A percentile compares a stretch with the other conserved stretches of the same genome.
Conservation (phyloP, 2,888 invertebrate genomes). For the Hydrotaea diabolus region DNA sequence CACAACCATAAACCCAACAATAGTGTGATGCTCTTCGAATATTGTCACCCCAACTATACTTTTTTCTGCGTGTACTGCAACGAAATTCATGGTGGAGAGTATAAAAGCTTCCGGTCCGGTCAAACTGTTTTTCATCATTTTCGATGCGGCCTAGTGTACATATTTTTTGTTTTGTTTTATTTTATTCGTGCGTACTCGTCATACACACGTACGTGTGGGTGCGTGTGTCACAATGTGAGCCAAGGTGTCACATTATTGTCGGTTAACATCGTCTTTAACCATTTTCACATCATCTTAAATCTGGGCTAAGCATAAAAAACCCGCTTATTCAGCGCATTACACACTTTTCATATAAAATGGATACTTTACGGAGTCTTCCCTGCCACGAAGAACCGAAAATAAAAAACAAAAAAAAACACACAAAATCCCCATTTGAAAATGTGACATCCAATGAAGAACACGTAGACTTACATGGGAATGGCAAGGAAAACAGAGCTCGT, state of each 20-base stretch:
- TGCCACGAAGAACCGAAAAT: too few species aligned
- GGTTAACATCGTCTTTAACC: slow-evolving; percentile 5
- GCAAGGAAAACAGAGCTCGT: neutral
- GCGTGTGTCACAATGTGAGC: neutral
- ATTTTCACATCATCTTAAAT: slow-evolving; percentile 45
- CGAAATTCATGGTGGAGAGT: too few species aligned
- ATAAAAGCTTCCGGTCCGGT: too few species aligned
- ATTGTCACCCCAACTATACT: too few species aligned
- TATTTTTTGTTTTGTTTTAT: too few species aligned
- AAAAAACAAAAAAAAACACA: neutral
- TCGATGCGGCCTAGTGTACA: too few species aligned
- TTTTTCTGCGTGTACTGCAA: too few species aligned
- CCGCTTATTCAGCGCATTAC: slow-evolving; percentile 33
- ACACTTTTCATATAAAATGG: slow-evolving; percentile 13
- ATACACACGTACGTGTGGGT: neutral
- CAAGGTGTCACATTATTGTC: slow-evolving; percentile 28
- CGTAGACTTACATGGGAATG: neutral
- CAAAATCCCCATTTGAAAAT: slow-evolving; percentile 24
- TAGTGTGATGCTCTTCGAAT: too few species aligned
- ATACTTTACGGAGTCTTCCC: neutral
- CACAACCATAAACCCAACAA: too few species aligned
- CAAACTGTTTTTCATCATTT: too few species aligned
- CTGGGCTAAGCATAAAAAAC: slow-evolving; percentile 26
- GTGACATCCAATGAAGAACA: slow-evolving; percentile 4
- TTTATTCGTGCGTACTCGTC: too few species aligned